phyloP scores from a whole-genome alignment of 1,140 invertebrate genomes.

The Aethina tumida region DNA sequence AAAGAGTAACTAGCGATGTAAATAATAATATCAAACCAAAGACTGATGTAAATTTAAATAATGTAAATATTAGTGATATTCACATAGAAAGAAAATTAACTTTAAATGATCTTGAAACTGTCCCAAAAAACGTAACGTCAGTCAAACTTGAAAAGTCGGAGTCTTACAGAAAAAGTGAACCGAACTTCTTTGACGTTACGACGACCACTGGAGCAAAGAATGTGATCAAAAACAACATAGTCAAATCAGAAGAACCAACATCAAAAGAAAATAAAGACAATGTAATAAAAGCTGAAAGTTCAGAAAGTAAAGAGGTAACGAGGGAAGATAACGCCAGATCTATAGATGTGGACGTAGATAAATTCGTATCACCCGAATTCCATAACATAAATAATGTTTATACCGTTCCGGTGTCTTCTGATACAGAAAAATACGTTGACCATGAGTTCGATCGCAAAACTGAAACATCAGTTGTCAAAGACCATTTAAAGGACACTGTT shows the following conservation, averaged over 20 bases:
- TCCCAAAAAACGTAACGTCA: constrained; percentile 1
- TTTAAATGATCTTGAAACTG: too few species aligned
- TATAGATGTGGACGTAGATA: constrained; percentile 26
- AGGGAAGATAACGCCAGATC: constrained; percentile 18
- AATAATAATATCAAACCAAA: background rate
- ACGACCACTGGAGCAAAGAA: too few species aligned
- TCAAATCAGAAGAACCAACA: too few species aligned
- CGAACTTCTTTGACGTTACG: too few species aligned
- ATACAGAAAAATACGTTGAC: constrained; percentile 22
- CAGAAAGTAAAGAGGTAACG: background rate
- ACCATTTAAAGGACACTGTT: too few species aligned
- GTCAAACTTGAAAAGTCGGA: constrained; percentile 11
- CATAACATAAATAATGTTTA: constrained; percentile 30
- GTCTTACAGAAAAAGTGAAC: constrained; percentile 6
- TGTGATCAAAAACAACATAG: too few species aligned
- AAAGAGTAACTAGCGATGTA: background rate
- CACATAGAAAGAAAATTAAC: constrained; percentile 5
- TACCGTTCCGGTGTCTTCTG: constrained; percentile 14
- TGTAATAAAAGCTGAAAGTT: too few species aligned
- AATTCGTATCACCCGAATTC: constrained; percentile 27
- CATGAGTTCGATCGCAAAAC: constrained; percentile 10
- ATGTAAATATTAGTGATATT: constrained; percentile 3
- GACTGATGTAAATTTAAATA: background rate
- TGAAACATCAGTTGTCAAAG: constrained; percentile 7
- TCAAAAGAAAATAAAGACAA: too few species aligned